Percentiles rank a stretch among this genome's conserved stretches.
Conservation (phyloP, 2,888 invertebrate species). For the Tachina lurida region DNA sequence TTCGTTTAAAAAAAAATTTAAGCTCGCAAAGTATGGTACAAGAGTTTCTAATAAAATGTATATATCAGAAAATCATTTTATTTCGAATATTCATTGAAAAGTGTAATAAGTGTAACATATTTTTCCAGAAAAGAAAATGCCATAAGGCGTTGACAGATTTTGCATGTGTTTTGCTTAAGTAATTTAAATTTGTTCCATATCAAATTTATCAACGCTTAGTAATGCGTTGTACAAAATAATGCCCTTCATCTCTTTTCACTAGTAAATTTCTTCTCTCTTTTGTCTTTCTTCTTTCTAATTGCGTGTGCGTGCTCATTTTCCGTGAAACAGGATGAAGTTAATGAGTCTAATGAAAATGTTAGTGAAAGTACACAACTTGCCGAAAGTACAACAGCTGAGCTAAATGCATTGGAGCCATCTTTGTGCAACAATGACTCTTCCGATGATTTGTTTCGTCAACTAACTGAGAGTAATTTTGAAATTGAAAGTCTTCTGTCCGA, state of each 20-base stretch:
- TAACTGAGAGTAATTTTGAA: slow-evolving; percentile 93
- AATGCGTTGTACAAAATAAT: background rate
- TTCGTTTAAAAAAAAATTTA: too few relatives aligned
- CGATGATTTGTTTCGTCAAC: slow-evolving; percentile 91
- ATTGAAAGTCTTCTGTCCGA: slow-evolving; percentile 92
- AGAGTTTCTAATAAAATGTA: too few relatives aligned
- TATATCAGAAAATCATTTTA: too few relatives aligned
- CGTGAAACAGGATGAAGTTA: slow-evolving; percentile 53
- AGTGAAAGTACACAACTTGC: slow-evolving; percentile 76
- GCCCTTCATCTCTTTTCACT: background rate
- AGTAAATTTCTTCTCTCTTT: background rate
- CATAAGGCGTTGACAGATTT: too few relatives aligned
- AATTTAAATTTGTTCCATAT: too few relatives aligned
- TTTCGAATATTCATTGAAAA: too few relatives aligned
- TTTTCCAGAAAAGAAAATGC: too few relatives aligned
- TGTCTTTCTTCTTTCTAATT: background rate
- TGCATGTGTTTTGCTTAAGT: too few relatives aligned
- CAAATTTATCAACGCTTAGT: too few relatives aligned
- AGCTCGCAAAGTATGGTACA: too few relatives aligned
- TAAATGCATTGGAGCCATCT: slow-evolving; percentile 80
- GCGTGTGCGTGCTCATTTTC: background rate
- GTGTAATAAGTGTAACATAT: too few relatives aligned
- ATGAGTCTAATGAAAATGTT: slow-evolving; percentile 78
- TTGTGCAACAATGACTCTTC: slow-evolving; percentile 85
- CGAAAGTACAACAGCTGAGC: slow-evolving; percentile 77